Evolutionary conservation across 2,113 vertebrate genomes (phyloP).

Genomic region (Tamias sibiricus): DNA sequence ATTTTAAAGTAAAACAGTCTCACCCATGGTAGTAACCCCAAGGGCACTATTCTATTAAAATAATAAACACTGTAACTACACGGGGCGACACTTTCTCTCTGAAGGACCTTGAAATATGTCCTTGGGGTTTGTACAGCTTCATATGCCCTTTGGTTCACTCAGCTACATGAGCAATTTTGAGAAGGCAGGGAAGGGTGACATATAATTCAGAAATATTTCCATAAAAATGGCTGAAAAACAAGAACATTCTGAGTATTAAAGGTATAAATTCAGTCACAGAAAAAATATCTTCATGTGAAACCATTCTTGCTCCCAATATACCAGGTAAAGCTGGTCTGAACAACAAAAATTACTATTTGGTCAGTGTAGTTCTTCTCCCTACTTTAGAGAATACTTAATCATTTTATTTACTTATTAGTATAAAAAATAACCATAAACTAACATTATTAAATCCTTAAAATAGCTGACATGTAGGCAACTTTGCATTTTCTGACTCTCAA

Average conservation of each 20-base stretch:
- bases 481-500: constrained; percentile 44
- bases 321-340: constrained; percentile 15
- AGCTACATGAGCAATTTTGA: constrained; percentile 63
- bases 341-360: neutral
- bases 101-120: neutral
- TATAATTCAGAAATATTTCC: constrained; percentile 63
- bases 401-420: constrained; percentile 9
- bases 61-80: neutral
- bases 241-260: constrained; percentile 63
- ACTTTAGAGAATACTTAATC: neutral
- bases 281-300: constrained; percentile 52
- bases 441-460: constrained; percentile 56
- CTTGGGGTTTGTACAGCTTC: neutral
- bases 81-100: neutral
- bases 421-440: neutral
- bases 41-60: neutral
- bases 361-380: neutral
- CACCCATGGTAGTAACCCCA: neutral
- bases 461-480: neutral
- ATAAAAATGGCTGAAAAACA: constrained; percentile 58
- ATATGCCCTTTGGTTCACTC: constrained; percentile 30
- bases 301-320: neutral
- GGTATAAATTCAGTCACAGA: constrained; percentile 30
- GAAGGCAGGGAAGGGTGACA: constrained; percentile 53
- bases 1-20: neutral